phyloP scores from a whole-genome alignment of 2,113 vertebrate species.

The Pitta sordida region DNA sequence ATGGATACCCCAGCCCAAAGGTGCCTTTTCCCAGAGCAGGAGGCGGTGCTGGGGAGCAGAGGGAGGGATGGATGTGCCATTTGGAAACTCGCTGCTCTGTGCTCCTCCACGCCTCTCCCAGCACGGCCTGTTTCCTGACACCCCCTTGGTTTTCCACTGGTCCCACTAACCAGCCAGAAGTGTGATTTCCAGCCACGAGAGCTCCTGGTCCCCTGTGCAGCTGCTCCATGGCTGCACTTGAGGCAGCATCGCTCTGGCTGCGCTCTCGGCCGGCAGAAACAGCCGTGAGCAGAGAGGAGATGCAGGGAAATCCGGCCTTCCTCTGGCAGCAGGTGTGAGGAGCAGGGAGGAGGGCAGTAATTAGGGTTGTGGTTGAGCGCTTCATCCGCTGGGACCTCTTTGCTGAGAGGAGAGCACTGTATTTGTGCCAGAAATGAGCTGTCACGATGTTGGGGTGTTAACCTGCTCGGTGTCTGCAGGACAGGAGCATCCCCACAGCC shows the following conservation, averaged over 20 bases:
- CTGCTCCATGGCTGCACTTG: neutral
- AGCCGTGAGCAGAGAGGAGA: neutral
- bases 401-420: neutral
- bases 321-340: neutral
- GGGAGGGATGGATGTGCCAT: neutral
- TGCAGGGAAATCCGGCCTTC: neutral
- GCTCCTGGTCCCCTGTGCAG: neutral
- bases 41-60: neutral
- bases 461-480: neutral
- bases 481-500: neutral
- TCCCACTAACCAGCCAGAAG: neutral
- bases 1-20: neutral
- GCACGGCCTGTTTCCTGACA: neutral
- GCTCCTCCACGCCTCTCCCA: neutral
- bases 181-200: neutral
- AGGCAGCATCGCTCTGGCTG: neutral
- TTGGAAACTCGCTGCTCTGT: neutral
- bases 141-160: neutral
- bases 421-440: neutral
- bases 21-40: accelerated
- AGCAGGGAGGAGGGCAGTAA: neutral
- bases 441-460: accelerated
- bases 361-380: neutral
- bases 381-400: neutral
- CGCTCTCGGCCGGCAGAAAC: neutral